Base-by-base conservation (phyloP, 2,888 invertebrate genomes). In the Alcis repandata region DNA sequence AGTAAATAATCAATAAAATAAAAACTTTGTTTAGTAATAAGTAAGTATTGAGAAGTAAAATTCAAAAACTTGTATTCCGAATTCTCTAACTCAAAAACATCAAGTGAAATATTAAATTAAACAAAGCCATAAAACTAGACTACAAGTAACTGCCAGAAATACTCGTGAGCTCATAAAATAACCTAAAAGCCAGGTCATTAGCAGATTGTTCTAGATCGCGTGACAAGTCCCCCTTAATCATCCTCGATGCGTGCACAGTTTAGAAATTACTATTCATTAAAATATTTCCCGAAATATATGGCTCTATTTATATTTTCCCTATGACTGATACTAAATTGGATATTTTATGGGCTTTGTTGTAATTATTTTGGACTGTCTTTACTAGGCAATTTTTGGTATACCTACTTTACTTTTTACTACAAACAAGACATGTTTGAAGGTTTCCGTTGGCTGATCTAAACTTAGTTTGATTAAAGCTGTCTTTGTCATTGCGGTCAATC, bases 151-250 rank as follows among this genome's bases (percentile, higher is more conserved):
- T 68, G 70, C 63, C 63, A 58, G 73, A 75, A 73, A 69, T 72
- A 70, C 64, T 52, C 62, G 65, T 69, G 68, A 73, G 62, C 70
- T 79, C 77, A 78, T 82, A 79, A 79, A 79, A 74, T 77, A 74
- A 78, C 59, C 68, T 82, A 79, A 81, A 84, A 83, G 82, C 80
- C 76, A 67, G 72, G 77, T 83, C 80, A 89, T 88, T 87, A 88
- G 84, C 79, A 85, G 83, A 87, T 86, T 85, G 83, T 83, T 79
- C 69, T 46, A 65, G 68, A 48, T 87, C 65, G 83, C 89, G 87
- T 89, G 89, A 83, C 76, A 65, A 63, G 49, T 22, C 13, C 10
- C 11, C 63, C 70, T 88, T 80, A 84, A 84, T 86, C 77, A 75
- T 69, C 41, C 13, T 62, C 38, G 78, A 83, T 84, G 86, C 86